Conservation (phyloP, 2,888 invertebrate species). For the Candidula unifasciata region DNA sequence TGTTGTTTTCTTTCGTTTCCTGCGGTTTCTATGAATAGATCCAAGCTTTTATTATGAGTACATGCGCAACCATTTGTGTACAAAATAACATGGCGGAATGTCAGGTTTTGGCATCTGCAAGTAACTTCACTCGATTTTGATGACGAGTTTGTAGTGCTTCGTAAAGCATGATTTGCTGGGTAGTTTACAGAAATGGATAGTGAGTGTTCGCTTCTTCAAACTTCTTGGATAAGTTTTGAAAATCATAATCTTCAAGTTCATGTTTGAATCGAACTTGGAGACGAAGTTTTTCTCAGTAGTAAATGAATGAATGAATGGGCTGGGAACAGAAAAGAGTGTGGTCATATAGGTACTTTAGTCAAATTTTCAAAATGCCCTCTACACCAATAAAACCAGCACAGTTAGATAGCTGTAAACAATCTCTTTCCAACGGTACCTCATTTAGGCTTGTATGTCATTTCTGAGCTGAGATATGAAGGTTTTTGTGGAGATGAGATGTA, state of each 20-base stretch:
- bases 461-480: no score
- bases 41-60: background rate
- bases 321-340: no score
- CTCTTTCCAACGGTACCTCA: no score
- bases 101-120: background rate
- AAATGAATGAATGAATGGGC: no score
- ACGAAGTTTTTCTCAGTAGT: no score
- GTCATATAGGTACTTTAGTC: no score
- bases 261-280: background rate
- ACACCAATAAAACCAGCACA: no score
- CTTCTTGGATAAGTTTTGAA: background rate
- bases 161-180: constrained; percentile 41
- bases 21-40: background rate
- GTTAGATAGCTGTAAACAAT: no score
- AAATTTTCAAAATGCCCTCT: no score
- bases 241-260: background rate
- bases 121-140: constrained; percentile 44
- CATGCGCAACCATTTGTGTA: constrained; percentile 50
- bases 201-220: constrained; percentile 34
- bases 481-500: no score
- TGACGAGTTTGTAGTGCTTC: constrained; percentile 29
- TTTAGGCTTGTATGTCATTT: no score
- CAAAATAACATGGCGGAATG: constrained; percentile 44
- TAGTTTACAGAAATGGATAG: constrained; percentile 46
- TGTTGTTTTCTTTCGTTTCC: constrained; percentile 5